Conservation (phyloP, 2,113 vertebrate genomes). For the Hydrochoerus hydrochaeris region DNA sequence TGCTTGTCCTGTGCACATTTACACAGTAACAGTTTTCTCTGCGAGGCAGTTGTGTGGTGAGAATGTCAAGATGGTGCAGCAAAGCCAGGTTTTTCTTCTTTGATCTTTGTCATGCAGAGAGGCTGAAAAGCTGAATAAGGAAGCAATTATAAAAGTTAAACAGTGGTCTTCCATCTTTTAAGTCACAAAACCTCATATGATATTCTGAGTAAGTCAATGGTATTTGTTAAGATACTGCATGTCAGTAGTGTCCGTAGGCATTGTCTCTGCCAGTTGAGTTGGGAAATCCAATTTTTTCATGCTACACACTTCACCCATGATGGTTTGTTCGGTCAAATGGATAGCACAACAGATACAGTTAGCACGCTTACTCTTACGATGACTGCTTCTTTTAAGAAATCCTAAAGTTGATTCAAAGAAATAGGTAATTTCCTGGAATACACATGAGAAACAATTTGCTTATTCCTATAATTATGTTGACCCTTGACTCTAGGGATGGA, state of each 20-base stretch:
- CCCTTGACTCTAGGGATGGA: background rate
- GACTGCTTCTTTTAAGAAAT: background rate
- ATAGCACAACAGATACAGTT: background rate
- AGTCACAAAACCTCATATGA: background rate
- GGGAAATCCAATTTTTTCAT: background rate
- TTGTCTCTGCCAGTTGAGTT: background rate
- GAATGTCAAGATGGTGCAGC: background rate
- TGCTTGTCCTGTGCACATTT: background rate
- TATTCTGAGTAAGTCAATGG: background rate
- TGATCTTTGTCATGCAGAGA: background rate
- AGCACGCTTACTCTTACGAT: background rate
- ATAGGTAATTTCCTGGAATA: background rate
- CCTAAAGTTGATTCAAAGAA: conserved; percentile 31
- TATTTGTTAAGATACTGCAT: background rate
- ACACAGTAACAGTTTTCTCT: background rate
- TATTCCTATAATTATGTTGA: background rate
- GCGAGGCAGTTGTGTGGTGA: background rate
- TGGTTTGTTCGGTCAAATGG: background rate
- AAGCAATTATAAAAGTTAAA: background rate
- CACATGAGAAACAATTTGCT: background rate
- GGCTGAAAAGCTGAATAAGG: background rate
- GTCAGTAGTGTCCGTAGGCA: background rate
- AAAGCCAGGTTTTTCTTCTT: conserved; percentile 13
- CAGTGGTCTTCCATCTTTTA: background rate
- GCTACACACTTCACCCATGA: background rate